Evolutionary conservation across 2,113 vertebrate species (phyloP).

Genomic region (Lathamus discolor): DNA sequence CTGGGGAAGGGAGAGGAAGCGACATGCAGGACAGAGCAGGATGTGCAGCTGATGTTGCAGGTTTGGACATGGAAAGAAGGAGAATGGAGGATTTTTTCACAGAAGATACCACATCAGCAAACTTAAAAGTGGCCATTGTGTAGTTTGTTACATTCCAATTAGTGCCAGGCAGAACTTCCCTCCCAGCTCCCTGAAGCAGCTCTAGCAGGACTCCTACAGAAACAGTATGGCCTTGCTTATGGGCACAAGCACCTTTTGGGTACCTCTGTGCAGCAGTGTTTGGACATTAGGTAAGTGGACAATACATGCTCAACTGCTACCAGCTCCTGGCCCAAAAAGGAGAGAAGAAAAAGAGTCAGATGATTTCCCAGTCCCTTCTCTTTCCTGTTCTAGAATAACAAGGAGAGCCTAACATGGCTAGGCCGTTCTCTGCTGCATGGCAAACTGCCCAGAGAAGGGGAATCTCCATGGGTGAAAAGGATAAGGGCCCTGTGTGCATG

Average conservation of each 20-base stretch:
- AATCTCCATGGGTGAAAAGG: not conserved
- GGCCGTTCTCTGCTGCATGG: not conserved
- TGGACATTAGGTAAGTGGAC: not conserved
- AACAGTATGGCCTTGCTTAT: not conserved
- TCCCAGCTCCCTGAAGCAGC: not conserved
- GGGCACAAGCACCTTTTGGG: not conserved
- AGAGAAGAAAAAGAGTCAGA: not conserved
- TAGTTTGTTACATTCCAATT: slow-evolving; percentile 6
- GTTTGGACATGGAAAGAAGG: not conserved
- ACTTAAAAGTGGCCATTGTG: not conserved
- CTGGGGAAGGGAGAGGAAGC: not conserved
- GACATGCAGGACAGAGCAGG: slow-evolving; percentile 39
- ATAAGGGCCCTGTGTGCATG: not conserved
- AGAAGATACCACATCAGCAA: not conserved
- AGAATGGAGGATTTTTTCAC: not conserved
- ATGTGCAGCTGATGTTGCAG: slow-evolving; percentile 4
- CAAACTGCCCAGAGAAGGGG: not conserved
- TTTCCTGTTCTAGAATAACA: not conserved
- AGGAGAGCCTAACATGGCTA: not conserved
- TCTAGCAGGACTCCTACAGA: not conserved
- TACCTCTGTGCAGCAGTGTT: not conserved
- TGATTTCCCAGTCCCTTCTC: not conserved
- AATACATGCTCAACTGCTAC: slow-evolving; percentile 33
- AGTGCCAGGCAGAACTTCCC: slow-evolving; percentile 10
- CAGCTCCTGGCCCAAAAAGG: slow-evolving; percentile 39